Percentiles rank a stretch among this genome's conserved stretches.
Conservation (phyloP, 2,113 vertebrate genomes). For the Sinocyclocheilus maitianheensis region DNA sequence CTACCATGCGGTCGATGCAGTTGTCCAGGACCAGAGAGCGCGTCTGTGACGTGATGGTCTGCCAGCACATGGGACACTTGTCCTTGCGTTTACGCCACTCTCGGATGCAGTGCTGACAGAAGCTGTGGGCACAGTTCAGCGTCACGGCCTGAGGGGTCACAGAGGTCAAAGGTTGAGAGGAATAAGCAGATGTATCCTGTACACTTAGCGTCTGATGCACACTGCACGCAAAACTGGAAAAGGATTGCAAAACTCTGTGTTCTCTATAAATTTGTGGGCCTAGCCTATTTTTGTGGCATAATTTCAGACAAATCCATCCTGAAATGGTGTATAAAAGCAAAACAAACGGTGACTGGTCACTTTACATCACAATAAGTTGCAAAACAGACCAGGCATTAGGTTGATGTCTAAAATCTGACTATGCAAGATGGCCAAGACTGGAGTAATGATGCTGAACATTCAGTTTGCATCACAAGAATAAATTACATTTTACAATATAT, state of each 20-base stretch:
- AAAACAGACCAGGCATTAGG: not conserved
- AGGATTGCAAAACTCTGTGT: not conserved
- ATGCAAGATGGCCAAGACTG: not conserved
- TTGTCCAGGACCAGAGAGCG: conserved; percentile 94
- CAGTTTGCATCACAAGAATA: too few relatives aligned
- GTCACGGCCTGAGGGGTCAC: conserved; percentile 82
- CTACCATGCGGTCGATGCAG: conserved; percentile 93
- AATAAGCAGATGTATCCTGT: not conserved
- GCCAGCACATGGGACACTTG: conserved; percentile 94
- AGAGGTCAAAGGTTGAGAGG: not conserved
- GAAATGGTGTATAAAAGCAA: not conserved
- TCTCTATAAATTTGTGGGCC: not conserved
- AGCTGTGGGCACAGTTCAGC: conserved; percentile 93
- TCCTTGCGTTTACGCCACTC: conserved; percentile 89
- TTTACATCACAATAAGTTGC: not conserved
- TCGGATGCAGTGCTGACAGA: conserved; percentile 89
- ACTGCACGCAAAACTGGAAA: not conserved
- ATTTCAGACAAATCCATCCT: not conserved
- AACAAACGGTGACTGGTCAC: not conserved
- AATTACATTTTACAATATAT: too few relatives aligned
- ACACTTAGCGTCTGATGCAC: not conserved
- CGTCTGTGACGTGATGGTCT: conserved; percentile 84
- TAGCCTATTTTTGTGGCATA: not conserved
- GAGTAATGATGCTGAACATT: not conserved
- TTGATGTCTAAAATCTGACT: not conserved